Conservation (phyloP, 2,888 invertebrate genomes). For the Dione juno region DNA sequence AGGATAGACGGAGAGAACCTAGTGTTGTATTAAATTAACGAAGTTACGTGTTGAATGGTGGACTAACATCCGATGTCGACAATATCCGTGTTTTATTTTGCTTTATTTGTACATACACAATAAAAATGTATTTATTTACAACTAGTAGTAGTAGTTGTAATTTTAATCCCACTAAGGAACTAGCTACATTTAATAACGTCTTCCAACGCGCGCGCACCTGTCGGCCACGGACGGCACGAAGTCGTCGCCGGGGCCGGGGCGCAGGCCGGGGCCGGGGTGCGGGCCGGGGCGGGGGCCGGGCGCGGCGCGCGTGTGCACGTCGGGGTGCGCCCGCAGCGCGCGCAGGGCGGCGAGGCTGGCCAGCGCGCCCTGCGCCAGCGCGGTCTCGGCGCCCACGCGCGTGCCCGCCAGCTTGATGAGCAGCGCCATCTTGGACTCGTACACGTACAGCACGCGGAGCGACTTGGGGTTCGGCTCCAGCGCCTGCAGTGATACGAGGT, state of each 20-base stretch:
- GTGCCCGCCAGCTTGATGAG: constrained; percentile 88
- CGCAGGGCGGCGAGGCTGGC: constrained; percentile 86
- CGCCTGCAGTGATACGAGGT: constrained; percentile 61
- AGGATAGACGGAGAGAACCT: no score
- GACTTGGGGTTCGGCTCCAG: constrained; percentile 86
- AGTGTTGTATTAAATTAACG: no score
- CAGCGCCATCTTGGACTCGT: constrained; percentile 93
- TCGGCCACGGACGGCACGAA: constrained; percentile 66
- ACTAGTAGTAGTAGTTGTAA: no score
- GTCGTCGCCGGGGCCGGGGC: constrained; percentile 56
- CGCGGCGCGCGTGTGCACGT: constrained; percentile 69
- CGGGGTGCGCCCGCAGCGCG: constrained; percentile 89
- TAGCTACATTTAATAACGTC: no score
- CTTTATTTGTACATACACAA: no score
- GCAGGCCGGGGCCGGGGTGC: no score
- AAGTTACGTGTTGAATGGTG: no score
- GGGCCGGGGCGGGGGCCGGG: constrained; percentile 54
- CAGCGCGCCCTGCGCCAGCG: constrained; percentile 89
- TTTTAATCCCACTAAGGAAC: no score
- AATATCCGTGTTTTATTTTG: no score
- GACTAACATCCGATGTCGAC: no score
- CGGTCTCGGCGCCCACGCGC: constrained; percentile 87
- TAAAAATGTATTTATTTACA: no score
- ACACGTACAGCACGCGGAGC: constrained; percentile 91
- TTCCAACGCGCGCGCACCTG: no score